A percentile compares a stretch with the other conserved stretches of the same genome.
Evolutionary conservation across 2,797 vertebrate genomes (phyloP).

Genomic region (Amblyopsis hoosieri): DNA sequence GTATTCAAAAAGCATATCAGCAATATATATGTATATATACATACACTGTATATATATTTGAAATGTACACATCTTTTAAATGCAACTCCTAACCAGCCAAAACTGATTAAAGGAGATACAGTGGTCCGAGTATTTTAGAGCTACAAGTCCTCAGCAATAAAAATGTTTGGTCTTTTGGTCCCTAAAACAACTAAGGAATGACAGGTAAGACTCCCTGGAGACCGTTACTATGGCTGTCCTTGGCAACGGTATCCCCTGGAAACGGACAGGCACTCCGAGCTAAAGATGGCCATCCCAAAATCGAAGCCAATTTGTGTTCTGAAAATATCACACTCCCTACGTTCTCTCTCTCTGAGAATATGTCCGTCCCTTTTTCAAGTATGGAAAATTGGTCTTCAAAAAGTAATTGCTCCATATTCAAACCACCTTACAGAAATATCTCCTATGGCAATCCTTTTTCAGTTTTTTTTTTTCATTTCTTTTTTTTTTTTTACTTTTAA

Average conservation of each 20-base stretch:
- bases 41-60: slow-evolving; percentile 81
- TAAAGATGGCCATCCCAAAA: slow-evolving; percentile 84
- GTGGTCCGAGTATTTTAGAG: slow-evolving; percentile 94
- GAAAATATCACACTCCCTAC: slow-evolving; percentile 77
- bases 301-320: slow-evolving; percentile 82
- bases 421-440: slow-evolving; percentile 63
- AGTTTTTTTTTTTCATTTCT: slow-evolving; percentile 34
- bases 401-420: slow-evolving; percentile 61
- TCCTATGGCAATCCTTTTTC: slow-evolving; percentile 67
- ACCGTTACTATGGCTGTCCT: slow-evolving; percentile 85
- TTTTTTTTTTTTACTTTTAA: slow-evolving; percentile 53
- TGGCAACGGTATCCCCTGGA: slow-evolving; percentile 89
- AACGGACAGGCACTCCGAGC: slow-evolving; percentile 94
- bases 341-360: slow-evolving; percentile 74
- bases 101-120: slow-evolving; percentile 90
- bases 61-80: slow-evolving; percentile 85
- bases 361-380: slow-evolving; percentile 75
- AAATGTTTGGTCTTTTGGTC: slow-evolving; percentile 99
- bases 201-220: slow-evolving; percentile 93
- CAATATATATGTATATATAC: slow-evolving; percentile 84
- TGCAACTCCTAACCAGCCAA: slow-evolving; percentile 88
- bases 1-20: slow-evolving; percentile 98
- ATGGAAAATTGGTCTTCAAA: slow-evolving; percentile 77
- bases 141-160: slow-evolving; percentile 94
- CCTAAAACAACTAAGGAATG: slow-evolving; percentile 99